A percentile compares a stretch with the other conserved stretches of the same genome.
Evolutionary conservation across 2,113 vertebrate genomes (phyloP).

Genomic region (Hystrix brachyura): DNA sequence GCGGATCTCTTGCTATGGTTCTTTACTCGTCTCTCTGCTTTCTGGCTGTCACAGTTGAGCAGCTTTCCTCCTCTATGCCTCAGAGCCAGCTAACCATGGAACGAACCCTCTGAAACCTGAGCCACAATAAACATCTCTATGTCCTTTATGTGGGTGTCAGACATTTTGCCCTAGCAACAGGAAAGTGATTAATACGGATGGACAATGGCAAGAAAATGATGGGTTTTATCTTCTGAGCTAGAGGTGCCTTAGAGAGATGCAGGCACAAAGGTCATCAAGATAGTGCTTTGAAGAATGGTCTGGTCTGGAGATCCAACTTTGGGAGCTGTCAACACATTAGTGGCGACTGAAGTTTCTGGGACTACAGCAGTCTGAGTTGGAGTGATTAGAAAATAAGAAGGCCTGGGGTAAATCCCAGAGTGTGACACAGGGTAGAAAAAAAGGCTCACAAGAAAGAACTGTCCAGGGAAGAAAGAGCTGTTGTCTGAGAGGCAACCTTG

Average conservation of each 20-base stretch:
- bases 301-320: not conserved
- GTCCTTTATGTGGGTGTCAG: not conserved
- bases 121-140: not conserved
- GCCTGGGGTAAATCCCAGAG: not conserved
- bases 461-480: not conserved
- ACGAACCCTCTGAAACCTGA: not conserved
- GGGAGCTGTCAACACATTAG: not conserved
- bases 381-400: not conserved
- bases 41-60: not conserved
- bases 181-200: not conserved
- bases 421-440: not conserved
- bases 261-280: not conserved
- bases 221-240: not conserved
- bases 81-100: not conserved
- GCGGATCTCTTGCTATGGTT: not conserved
- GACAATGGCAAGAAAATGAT: not conserved
- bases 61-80: not conserved
- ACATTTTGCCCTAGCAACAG: not conserved
- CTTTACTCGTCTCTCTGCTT: not conserved
- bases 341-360: not conserved
- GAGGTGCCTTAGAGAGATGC: not conserved
- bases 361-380: not conserved
- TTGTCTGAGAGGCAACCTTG: not conserved
- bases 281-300: not conserved
- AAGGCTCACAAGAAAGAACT: not conserved